These are phyloP conservation scores for Etheostoma cragini DNA, from an alignment of 2,113 vertebrate species.

Conservation along the genomic window DNA sequence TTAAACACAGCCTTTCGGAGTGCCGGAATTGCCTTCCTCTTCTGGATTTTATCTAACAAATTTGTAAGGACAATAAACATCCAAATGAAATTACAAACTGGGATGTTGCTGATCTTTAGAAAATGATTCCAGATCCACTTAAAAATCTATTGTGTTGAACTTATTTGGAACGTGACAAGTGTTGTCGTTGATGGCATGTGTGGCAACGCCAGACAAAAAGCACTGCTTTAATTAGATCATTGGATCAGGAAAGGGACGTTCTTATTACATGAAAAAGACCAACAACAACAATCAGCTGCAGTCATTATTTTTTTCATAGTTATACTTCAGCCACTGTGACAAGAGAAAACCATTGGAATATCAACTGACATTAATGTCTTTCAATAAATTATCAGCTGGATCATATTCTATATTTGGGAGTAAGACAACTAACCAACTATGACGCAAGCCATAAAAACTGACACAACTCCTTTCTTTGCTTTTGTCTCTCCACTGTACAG, in stretches of 20 bases:
- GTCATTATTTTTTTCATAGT: conserved; percentile 9
- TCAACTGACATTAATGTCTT: conserved; percentile 13
- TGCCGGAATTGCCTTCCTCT: no score
- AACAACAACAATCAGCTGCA: background rate
- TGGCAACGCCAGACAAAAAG: background rate
- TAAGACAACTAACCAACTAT: background rate
- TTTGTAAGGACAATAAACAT: background rate
- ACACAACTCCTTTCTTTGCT: conserved; percentile 1
- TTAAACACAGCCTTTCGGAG: background rate
- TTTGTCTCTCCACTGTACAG: conserved; percentile 9
- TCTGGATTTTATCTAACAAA: background rate
- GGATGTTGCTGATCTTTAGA: no score
- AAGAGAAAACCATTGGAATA: conserved; percentile 31
- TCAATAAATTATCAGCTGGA: conserved; percentile 45
- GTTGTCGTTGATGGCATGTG: background rate
- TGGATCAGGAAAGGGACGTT: background rate
- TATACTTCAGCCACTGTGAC: conserved; percentile 12
- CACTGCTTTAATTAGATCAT: background rate
- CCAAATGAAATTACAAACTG: no score
- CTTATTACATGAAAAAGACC: background rate
- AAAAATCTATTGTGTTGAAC: background rate
- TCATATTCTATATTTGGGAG: conserved; percentile 22
- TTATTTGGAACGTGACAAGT: background rate
- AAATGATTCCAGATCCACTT: background rate
- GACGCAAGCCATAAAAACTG: background rate